Evolutionary conservation across 2,888 invertebrate species (phyloP), one percentile per base, ranked within the genome.

Genomic region (Apotomis capreana): DNA sequence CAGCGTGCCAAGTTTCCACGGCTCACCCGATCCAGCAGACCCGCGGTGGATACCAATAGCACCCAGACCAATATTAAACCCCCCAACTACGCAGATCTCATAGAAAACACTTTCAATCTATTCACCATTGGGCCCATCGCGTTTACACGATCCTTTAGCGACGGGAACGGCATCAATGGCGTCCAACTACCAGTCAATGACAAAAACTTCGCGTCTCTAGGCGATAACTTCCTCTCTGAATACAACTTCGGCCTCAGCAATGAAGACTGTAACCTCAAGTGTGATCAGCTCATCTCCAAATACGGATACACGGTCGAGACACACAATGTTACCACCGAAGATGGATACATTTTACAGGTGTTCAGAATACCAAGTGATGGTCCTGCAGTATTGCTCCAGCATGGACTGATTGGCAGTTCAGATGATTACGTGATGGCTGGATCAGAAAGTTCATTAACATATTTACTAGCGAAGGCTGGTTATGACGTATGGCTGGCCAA

Each of bases 401-500:
- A 91, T 68, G 90, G 90, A 0, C 55, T 91, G 55, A 74, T 87
- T 3, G 86, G 86, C 0, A 87, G 89, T 74, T 82, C 90, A 1
- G 90, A 90, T 63, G 90, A 90, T 73, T 91, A 78, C 60, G 78
- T 91, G 3, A 62, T 88, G 12, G 81, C 87, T 0, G 91, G 91
- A 0, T 84, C 85, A 0, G 80, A 81, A 2, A 82, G 76, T 64
- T 85, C 84, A 0, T 77, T 90, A 10, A 89, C 89, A 0, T 94
- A 91, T 75, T 79, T 94, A 0, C 83, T 96, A 2, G 94, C 95
- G 0, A 93, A 94, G 57, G 87, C 92, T 67, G 95, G 95, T 5
- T 96, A 95, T 78, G 96, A 96, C 77, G 95, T 96, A 0, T 98
- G 97, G 97, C 85, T 97, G 85, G 95, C 96, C 0, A 97, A 97